A percentile compares a stretch with the other conserved stretches of the same genome.
These are phyloP conservation scores for Caretta caretta DNA, from an alignment of 2,113 vertebrate genomes.

Conservation along the genomic window DNA sequence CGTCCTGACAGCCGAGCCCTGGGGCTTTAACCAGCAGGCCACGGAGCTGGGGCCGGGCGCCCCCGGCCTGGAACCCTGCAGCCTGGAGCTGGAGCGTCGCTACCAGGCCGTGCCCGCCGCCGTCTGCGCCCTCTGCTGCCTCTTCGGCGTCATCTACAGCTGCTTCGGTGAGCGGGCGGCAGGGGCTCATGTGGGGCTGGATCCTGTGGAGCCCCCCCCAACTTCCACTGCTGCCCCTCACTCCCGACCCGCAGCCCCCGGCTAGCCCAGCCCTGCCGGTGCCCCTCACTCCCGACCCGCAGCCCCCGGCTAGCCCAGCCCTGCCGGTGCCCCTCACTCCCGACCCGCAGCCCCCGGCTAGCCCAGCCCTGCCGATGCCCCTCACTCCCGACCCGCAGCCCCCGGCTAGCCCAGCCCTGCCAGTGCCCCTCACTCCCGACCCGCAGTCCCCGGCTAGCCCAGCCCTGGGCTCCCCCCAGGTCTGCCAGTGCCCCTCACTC, in stretches of 20 bases:
- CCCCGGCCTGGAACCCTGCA: slow-evolving; percentile 75
- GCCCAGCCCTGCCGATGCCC: background rate
- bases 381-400: background rate
- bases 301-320: background rate
- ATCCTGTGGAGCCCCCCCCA: background rate
- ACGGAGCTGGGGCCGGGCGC: slow-evolving; percentile 68
- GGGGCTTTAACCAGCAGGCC: slow-evolving; percentile 72
- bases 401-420: background rate
- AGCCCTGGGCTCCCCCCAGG: no score
- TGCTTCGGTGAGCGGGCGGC: slow-evolving; percentile 86
- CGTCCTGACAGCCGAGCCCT: slow-evolving; percentile 76
- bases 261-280: background rate
- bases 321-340: background rate
- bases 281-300: background rate
- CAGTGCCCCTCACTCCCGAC: background rate
- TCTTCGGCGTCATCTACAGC: slow-evolving; percentile 91
- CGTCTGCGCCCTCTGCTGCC: slow-evolving; percentile 88
- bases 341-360: background rate
- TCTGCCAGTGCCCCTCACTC: background rate
- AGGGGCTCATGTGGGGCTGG: background rate
- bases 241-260: background rate
- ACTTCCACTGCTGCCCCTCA: background rate
- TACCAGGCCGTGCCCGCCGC: slow-evolving; percentile 86
- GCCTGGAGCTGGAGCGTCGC: slow-evolving; percentile 80
- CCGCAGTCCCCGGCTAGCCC: background rate